These are phyloP conservation scores for Stegodyphus dumicola DNA, from an alignment of 1,140 invertebrate genomes.

Conservation along the genomic window DNA sequence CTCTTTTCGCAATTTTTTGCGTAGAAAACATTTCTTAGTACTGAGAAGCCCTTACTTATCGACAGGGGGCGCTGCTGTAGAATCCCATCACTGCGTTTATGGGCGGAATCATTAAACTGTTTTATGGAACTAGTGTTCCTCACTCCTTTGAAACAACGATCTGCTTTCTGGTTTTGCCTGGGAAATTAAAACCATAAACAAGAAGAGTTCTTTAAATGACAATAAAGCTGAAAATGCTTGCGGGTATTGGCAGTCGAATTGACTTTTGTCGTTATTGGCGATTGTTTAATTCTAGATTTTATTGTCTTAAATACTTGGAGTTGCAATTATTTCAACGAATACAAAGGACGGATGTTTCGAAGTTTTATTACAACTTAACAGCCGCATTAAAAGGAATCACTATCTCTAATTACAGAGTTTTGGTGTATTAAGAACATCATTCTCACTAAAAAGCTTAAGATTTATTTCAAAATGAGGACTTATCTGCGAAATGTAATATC, in stretches of 20 bases:
- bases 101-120: conserved; percentile 19
- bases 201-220: too few species aligned
- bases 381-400: not conserved
- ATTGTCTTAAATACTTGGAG: not conserved
- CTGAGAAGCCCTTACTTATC: too few species aligned
- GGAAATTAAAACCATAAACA: conserved; percentile 9
- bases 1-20: not conserved
- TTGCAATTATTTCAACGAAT: not conserved
- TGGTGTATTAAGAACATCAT: not conserved
- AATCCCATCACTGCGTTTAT: conserved; percentile 31
- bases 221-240: not conserved
- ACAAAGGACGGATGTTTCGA: not conserved
- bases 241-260: not conserved
- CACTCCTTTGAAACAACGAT: conserved; percentile 2
- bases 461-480: too few species aligned
- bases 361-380: not conserved
- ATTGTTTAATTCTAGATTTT: not conserved
- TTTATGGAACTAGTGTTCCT: not conserved
- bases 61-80: conserved; percentile 28
- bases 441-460: not conserved
- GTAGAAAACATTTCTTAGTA: conserved; percentile 10
- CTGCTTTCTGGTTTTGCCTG: not conserved
- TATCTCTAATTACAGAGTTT: not conserved
- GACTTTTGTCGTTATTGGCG: conserved; percentile 6
- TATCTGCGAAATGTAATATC: too few species aligned